These are phyloP conservation scores for Tetragnatha versicolor DNA, from an alignment of 1,140 invertebrate species.

Conservation along the genomic window DNA sequence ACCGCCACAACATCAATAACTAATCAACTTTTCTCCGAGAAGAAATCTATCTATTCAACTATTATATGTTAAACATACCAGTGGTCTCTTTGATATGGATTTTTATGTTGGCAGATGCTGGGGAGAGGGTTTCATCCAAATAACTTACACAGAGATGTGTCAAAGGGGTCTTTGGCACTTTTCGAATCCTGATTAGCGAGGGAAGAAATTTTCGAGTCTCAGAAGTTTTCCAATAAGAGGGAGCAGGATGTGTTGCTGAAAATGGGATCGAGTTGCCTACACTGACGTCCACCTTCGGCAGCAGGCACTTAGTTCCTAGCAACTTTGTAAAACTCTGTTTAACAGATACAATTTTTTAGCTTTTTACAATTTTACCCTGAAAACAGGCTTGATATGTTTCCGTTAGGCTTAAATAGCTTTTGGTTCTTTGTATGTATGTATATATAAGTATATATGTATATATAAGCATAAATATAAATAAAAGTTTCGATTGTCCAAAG, in stretches of 20 bases:
- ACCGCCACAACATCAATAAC: slow-evolving; percentile 24
- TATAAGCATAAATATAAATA: slow-evolving; percentile 55
- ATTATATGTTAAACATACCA: slow-evolving; percentile 35
- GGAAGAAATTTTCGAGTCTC: neutral
- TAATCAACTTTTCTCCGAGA: slow-evolving; percentile 11
- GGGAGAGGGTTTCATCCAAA: slow-evolving; percentile 17
- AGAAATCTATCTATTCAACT: slow-evolving; percentile 16
- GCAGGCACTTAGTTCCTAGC: slow-evolving; percentile 56
- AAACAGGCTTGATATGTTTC: slow-evolving; percentile 56
- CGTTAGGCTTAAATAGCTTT: slow-evolving; percentile 56
- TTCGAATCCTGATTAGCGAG: neutral
- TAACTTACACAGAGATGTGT: neutral
- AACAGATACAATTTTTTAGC: slow-evolving; percentile 56
- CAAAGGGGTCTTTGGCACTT: slow-evolving; percentile 35
- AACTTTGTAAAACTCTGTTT: slow-evolving; percentile 56
- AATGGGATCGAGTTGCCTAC: slow-evolving; percentile 55
- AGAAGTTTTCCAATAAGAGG: slow-evolving; percentile 28
- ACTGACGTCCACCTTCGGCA: slow-evolving; percentile 53
- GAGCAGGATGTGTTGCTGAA: slow-evolving; percentile 45
- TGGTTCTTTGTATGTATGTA: slow-evolving; percentile 55
- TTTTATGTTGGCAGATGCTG: no score
- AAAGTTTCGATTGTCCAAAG: slow-evolving; percentile 56
- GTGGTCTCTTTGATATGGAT: slow-evolving; percentile 8
- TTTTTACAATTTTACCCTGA: slow-evolving; percentile 56
- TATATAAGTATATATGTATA: slow-evolving; percentile 55